Percentiles rank a stretch among this genome's conserved stretches.
These are phyloP conservation scores for Scaptomyza flava DNA, from an alignment of 2,888 invertebrate species.

Conservation along the genomic window DNA sequence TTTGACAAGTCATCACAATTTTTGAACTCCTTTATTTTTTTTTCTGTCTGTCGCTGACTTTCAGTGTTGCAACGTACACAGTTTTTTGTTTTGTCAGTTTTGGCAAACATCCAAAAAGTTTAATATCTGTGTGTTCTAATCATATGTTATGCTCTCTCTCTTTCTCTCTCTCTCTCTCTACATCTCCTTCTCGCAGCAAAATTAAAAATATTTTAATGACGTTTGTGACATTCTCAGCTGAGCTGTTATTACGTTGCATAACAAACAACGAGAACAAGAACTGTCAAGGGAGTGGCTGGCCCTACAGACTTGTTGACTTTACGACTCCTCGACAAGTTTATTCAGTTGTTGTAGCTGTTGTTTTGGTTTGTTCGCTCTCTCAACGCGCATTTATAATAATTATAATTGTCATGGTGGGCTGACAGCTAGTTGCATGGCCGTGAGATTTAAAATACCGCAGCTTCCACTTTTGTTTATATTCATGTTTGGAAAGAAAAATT, in stretches of 20 bases:
- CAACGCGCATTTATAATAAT: conserved; percentile 33
- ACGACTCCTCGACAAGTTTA: conserved; percentile 16
- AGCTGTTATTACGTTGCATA: conserved; percentile 56
- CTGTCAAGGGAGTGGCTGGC: conserved; percentile 6
- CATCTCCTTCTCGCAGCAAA: conserved; percentile 12
- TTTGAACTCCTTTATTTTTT: conserved; percentile 11
- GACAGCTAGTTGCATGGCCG: conserved; percentile 54
- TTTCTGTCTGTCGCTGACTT: background rate
- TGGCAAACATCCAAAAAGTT: conserved; percentile 66
- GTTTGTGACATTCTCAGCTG: conserved; percentile 34
- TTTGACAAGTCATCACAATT: conserved; percentile 23
- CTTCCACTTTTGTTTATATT: conserved; percentile 70
- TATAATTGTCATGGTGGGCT: conserved; percentile 29
- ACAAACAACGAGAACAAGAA: conserved; percentile 32
- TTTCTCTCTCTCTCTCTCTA: conserved; percentile 25
- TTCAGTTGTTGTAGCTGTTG: conserved; percentile 31
- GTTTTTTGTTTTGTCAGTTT: conserved; percentile 10
- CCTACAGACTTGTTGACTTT: conserved; percentile 15
- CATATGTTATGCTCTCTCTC: conserved; percentile 45
- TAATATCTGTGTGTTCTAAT: conserved; percentile 37
- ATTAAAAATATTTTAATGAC: conserved; percentile 34
- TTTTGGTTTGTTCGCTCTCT: conserved; percentile 19
- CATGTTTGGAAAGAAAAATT: conserved; percentile 28
- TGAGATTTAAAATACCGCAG: conserved; percentile 56
- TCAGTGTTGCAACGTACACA: conserved; percentile 47